Conservation (phyloP, 2,888 invertebrate species). For the Napeogenes sylphis region DNA sequence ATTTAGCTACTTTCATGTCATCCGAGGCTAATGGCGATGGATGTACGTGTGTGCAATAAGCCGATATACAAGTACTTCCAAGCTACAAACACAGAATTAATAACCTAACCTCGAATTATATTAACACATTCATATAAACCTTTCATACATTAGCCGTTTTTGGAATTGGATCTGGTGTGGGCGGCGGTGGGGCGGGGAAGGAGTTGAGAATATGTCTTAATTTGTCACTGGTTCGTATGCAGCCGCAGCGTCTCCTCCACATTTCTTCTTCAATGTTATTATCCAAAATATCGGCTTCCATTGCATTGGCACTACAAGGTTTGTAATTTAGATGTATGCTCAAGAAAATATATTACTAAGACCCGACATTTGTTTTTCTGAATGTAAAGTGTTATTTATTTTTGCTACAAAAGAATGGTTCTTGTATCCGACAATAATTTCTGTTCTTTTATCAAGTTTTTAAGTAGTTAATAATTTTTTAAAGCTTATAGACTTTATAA, state of each 20-base stretch:
- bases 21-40: constrained; percentile 20
- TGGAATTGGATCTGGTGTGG: constrained; percentile 37
- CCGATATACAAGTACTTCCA: constrained; percentile 39
- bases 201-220: constrained; percentile 48
- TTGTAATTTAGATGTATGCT: no score
- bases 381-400: background rate
- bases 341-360: background rate
- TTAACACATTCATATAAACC: no score
- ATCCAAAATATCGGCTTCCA: background rate
- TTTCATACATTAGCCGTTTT: background rate
- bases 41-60: constrained; percentile 39
- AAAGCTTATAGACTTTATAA: no score
- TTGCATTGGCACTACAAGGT: background rate
- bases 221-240: constrained; percentile 62
- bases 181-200: constrained; percentile 57
- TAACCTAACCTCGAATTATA: background rate
- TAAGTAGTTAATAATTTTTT: no score
- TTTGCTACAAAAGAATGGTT: background rate
- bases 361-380: no score
- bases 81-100: constrained; percentile 8
- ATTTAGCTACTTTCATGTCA: constrained; percentile 8
- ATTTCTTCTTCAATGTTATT: constrained; percentile 15
- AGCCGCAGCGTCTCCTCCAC: constrained; percentile 55
- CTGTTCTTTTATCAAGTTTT: background rate
- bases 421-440: background rate